Evolutionary conservation across 2,888 invertebrate genomes (phyloP).

Genomic region (Acleris cristana): DNA sequence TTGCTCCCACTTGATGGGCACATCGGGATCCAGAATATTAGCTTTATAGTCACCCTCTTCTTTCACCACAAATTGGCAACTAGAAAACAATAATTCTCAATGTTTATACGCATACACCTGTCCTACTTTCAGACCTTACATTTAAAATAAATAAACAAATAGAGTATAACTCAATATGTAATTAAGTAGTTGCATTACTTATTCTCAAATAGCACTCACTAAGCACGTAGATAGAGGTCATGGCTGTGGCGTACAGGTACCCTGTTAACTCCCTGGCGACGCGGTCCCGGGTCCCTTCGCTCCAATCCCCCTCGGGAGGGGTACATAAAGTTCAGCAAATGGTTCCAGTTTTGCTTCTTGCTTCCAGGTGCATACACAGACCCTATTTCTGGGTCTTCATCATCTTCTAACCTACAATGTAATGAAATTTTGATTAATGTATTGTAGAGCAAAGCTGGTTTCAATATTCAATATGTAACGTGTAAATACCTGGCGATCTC

Average conservation of each 20-base stretch:
- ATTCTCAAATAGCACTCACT: slow-evolving; percentile 84
- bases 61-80: slow-evolving; percentile 98
- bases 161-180: too few species aligned
- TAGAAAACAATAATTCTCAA: slow-evolving; percentile 53
- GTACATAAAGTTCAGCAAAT: slow-evolving; percentile 96
- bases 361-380: slow-evolving; percentile 92
- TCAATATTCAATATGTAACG: slow-evolving; percentile 32
- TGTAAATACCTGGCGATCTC: slow-evolving; percentile 85
- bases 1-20: slow-evolving; percentile 94
- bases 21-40: slow-evolving; percentile 93
- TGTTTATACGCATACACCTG: too few species aligned
- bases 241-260: slow-evolving; percentile 91
- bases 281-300: slow-evolving; percentile 60
- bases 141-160: too few species aligned
- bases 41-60: slow-evolving; percentile 90
- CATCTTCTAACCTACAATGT: slow-evolving; percentile 75
- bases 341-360: slow-evolving; percentile 96
- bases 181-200: not conserved
- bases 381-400: slow-evolving; percentile 89
- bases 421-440: too few species aligned
- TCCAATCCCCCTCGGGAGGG: slow-evolving; percentile 83
- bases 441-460: not conserved
- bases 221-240: slow-evolving; percentile 96
- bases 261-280: slow-evolving; percentile 60
- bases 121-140: too few species aligned